phyloP scores from a whole-genome alignment of 2,113 vertebrate species.

The Rhynchomys soricoides region DNA sequence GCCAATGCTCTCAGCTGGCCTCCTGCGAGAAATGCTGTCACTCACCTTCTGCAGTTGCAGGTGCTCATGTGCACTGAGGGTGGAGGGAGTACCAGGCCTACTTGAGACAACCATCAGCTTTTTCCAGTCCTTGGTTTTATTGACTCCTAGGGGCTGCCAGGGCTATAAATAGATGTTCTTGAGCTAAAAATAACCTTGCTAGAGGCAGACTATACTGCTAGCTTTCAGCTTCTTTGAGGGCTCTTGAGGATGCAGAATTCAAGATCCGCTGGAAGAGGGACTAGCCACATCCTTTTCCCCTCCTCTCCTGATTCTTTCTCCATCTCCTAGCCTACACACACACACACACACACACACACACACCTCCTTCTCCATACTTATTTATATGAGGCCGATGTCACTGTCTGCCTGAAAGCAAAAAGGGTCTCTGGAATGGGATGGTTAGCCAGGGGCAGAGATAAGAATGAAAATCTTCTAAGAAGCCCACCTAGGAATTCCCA shows the following conservation, averaged over 20 bases:
- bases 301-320: not conserved
- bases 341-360: not conserved
- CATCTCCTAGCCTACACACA: no score
- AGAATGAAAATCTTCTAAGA: no score
- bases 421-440: not conserved
- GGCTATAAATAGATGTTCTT: slow-evolving; percentile 78
- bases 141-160: slow-evolving; percentile 59
- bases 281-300: not conserved
- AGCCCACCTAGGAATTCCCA: not conserved
- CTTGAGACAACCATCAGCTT: not conserved
- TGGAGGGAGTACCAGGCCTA: rapidly evolving
- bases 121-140: not conserved
- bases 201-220: not conserved
- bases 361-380: not conserved
- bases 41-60: not conserved
- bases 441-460: rapidly evolving
- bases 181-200: slow-evolving; percentile 67
- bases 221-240: not conserved
- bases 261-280: not conserved
- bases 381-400: not conserved
- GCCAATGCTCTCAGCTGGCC: not conserved
- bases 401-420: not conserved
- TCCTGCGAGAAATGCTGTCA: not conserved
- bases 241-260: not conserved
- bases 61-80: rapidly evolving